Base-by-base conservation (phyloP, 2,888 invertebrate species). In the Baccha elongata region DNA sequence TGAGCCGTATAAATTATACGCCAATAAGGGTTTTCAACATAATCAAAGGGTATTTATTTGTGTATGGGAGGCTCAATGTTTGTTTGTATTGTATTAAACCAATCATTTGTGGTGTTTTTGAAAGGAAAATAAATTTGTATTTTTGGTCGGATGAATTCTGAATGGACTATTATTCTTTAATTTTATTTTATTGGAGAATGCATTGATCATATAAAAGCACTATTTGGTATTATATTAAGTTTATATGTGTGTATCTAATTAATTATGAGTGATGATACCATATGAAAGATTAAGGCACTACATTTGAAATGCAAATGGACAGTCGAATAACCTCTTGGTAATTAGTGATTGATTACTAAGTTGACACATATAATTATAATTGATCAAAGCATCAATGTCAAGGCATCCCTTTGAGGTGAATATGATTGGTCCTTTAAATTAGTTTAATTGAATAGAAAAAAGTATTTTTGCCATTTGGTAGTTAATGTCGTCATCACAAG, bases 1-100 rank as follows among this genome's bases (percentile, higher is more conserved):
- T 29, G 55, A 42, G 17, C 50, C 8, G 7, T 10, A 67, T 58
- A 60, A 65, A 73, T 73, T 65, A 55, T 37, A 48, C 23, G 48
- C 42, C 55, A 58, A 58, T 65, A 46, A 58, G 50, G 48, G 11
- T 67, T 35, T 55, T 37, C 37, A 21, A 55, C 21, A 55, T 42
- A 48, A 73, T 55, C 19, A 44, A 26, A 13, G 35, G 19, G 1
- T 29, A 13, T 11, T 5, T 26, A 10, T 52, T 37, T 17, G 35
- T 35, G 17, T 53, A 53, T 53, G 53, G 10, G 19, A n/a, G n/a
- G n/a, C n/a, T n/a, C 7, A 5, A 13, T 29, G 8, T 13, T 48
- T 48, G 13, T 35, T 8, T 35, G 26, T 50, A 4, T n/a, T n/a
- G 4, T n/a, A 26, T 29, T 15, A 15, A 8, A 10, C 23, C 26